Evolutionary conservation across 2,888 invertebrate genomes (phyloP), one percentile per base, ranked within the genome.

Genomic region (Lacanobia oleracea): DNA sequence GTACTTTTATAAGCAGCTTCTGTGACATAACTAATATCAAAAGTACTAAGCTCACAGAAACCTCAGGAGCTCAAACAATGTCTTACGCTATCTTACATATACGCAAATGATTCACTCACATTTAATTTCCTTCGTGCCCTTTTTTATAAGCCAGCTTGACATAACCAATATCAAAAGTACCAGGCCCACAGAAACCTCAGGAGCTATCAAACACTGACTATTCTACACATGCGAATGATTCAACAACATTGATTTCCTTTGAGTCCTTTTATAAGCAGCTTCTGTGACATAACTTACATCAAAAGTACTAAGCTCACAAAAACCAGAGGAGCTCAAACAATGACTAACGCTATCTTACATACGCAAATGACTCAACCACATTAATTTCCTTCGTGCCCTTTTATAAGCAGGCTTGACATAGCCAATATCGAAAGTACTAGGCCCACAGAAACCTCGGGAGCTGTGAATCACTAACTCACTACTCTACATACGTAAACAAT

Each of bases 341-440:
- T 27, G 27, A 27, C 27, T 3, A 27, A 27, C 27, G 27, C 27
- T n/a, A n/a, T n/a, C n/a, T 27, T 27, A 27, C n/a, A 27, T 33
- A 33, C 33, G 33, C 6, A 33, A 33, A 33, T 33, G 33, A 33
- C 5, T 33, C 6, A 33, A 33, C 33, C 33, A 6, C 33, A 33
- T 33, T 33, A 6, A 33, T 33, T 33, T 33, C 33, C 33, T 33
- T 33, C 33, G 6, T 33, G 33, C 33, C 33, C 5, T 33, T 33
- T 33, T 33, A 33, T 33, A 33, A 33, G 33, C 33, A 33, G 33
- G 33, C 33, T 33, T 14, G 23, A 51, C 16, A 16, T 51, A 50
- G 40, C 37, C 27, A 45, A 12, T 23, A 56, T 33, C 1, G 5
- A 69, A 71, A 23, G 16, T 40, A 72, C 48, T 16, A 72, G 60